Conservation (phyloP, 2,797 vertebrate genomes). For the Myiothlypis chrysogaster region DNA sequence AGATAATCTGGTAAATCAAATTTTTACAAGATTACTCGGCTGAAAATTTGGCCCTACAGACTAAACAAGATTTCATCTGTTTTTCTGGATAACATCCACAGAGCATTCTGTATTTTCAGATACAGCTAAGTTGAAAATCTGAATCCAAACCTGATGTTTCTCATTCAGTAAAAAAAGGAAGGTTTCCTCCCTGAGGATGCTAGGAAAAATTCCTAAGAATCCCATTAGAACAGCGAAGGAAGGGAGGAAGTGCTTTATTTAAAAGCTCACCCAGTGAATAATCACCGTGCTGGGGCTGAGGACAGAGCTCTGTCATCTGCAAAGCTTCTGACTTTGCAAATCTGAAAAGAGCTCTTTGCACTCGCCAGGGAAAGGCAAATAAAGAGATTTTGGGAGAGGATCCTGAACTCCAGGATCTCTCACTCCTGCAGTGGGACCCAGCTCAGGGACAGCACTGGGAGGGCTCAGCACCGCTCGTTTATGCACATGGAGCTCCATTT, state of each 20-base stretch:
- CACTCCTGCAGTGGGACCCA: background rate
- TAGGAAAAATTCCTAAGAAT: background rate
- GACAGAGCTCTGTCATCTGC: background rate
- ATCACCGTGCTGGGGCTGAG: background rate
- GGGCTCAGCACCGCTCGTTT: background rate
- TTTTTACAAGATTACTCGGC: background rate
- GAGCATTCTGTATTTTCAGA: background rate
- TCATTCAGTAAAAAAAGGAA: background rate
- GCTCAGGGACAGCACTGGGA: rapidly evolving
- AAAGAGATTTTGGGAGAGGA: background rate
- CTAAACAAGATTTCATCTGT: rapidly evolving
- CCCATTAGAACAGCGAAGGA: background rate
- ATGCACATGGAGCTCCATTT: background rate
- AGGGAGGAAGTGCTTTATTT: slow-evolving; percentile 29
- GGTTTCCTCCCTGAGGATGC: background rate
- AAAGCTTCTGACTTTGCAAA: slow-evolving; percentile 17
- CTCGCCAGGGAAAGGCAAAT: background rate
- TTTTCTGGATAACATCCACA: background rate
- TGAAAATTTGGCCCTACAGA: rapidly evolving
- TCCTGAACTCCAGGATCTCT: rapidly evolving
- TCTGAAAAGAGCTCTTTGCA: background rate
- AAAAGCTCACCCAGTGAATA: slow-evolving; percentile 18
- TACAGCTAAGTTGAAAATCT: background rate
- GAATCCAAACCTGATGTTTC: background rate
- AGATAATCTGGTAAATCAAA: background rate